Evolutionary conservation across 2,797 vertebrate species (phyloP), one percentile per base, ranked within the genome.

Genomic region (Cossypha heuglini): DNA sequence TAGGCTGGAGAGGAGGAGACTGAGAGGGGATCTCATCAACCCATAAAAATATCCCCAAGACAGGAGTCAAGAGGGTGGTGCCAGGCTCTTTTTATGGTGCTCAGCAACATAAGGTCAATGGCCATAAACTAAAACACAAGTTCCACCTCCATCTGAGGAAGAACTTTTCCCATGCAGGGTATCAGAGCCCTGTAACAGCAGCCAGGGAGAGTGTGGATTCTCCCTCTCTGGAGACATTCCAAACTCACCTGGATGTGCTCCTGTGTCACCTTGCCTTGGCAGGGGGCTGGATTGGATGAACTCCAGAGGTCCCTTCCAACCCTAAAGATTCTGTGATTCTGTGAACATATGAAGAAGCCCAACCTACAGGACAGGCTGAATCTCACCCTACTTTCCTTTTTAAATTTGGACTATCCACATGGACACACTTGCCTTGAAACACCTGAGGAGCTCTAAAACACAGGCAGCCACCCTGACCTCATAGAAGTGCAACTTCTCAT

Each of bases 201-300:
- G 16, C n/a, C 24, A 45, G 20, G 49, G 10, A 57, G 4, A 9
- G 0, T 0, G 0, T 16, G 14, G 16, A 57, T 37, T 18, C 10
- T 76, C 43, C 37, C 29, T 19, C n/a, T 63, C n/a, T 57, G 55
- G 20, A 33, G n/a, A 45, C 24, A 57, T 57, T 22, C n/a, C 63
- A 69, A 76, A 33, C 4, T n/a, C 37, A 51, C 5, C 37, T 33
- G 71, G 37, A 45, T 15, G 21, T 5, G 5, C 3, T 63, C 37
- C 11, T 51, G 16, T 9, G 11, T n/a, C 8, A 5, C 37, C 16
- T 8, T 43, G 49, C 28, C n/a, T 33, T 76, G 63, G 8, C 21
- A 43, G 12, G 12, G 20, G 16, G 3, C 16, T 51, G 57, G 57
- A 76, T 3, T 19, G 25, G 24, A 76, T 11, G 20, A 51, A 45